phyloP scores from a whole-genome alignment of 2,797 vertebrate genomes.

The Amphiprion clarkii region DNA sequence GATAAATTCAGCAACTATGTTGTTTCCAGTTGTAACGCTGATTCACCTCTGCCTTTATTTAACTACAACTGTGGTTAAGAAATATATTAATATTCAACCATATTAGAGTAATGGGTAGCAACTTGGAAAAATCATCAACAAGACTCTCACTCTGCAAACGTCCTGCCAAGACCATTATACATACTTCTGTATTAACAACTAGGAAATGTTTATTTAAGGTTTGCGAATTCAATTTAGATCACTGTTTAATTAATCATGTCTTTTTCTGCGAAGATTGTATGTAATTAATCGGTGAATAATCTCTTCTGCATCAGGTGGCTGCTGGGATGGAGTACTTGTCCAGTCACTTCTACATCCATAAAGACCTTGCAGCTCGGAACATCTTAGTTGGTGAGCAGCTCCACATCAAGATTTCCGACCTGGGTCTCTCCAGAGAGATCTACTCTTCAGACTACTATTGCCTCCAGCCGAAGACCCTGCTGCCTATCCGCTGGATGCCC shows the following conservation, averaged over 20 bases:
- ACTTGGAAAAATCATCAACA: neutral
- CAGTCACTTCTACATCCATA: conserved; percentile 95
- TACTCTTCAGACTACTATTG: conserved; percentile 96
- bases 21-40: neutral
- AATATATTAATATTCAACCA: neutral
- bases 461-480: conserved; percentile 92
- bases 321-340: conserved; percentile 97
- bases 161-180: neutral
- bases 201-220: neutral
- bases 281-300: neutral
- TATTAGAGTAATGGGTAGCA: neutral
- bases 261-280: neutral
- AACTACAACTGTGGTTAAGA: neutral
- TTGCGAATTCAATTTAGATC: neutral
- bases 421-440: conserved; percentile 95
- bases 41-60: neutral
- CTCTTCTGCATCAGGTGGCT: conserved; percentile 86
- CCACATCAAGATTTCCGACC: conserved; percentile 96
- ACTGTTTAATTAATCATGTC: neutral
- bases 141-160: neutral
- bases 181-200: neutral
- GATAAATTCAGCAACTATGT: neutral
- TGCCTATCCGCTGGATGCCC: conserved; percentile 99
- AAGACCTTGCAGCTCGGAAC: conserved; percentile 96
- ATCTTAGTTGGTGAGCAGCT: conserved; percentile 96